Conservation (phyloP, 2,888 invertebrate species). For the Stenodema calcarata region DNA sequence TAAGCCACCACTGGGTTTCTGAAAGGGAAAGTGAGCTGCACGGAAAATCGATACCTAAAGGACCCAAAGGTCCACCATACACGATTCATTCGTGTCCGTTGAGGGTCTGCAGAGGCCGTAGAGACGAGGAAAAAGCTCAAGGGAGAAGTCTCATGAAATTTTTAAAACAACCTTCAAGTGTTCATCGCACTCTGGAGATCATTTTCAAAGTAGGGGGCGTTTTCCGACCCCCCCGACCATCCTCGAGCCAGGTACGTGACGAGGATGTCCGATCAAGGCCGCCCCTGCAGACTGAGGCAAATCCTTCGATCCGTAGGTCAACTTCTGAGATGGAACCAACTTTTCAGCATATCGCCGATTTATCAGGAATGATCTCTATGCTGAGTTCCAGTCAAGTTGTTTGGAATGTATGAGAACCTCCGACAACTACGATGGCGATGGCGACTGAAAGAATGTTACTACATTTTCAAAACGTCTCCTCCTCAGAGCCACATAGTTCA, state of each 20-base stretch:
- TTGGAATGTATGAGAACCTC: too few species aligned
- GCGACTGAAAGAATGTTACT: too few species aligned
- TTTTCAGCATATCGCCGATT: neutral
- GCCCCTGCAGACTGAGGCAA: neutral
- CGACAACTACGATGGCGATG: too few species aligned
- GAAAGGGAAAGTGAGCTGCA: neutral
- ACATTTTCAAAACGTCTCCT: too few species aligned
- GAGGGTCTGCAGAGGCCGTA: neutral
- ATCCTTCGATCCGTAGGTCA: neutral
- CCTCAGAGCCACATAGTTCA: too few species aligned
- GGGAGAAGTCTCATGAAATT: conserved; percentile 12
- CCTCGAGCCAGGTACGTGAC: conserved; percentile 8
- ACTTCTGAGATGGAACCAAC: neutral
- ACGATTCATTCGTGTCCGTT: neutral
- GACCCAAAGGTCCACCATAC: neutral
- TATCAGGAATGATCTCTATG: neutral
- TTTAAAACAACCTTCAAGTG: conserved; percentile 18
- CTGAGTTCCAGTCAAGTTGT: neutral
- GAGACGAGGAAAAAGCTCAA: neutral
- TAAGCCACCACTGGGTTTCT: too few species aligned
- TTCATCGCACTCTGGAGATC: conserved; percentile 27
- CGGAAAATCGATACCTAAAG: neutral
- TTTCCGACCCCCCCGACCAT: neutral
- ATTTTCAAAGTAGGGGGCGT: neutral
- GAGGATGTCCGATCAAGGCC: neutral